Conservation (phyloP, 2,797 vertebrate genomes). For the Gastrophryne carolinensis region DNA sequence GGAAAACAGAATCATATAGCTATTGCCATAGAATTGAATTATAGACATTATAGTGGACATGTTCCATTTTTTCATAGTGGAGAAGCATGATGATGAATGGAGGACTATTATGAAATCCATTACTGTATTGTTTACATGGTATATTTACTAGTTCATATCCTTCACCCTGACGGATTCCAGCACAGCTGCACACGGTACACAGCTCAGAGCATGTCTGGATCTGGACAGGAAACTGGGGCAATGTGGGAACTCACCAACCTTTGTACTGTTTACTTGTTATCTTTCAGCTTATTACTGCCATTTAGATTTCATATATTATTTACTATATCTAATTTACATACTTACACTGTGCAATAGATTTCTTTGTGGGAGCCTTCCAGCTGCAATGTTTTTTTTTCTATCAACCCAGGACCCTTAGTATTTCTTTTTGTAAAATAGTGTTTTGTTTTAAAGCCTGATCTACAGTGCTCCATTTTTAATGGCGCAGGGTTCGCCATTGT, state of each 20-base stretch:
- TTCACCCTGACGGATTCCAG: neutral
- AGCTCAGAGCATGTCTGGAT: neutral
- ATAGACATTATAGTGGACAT: too few relatives aligned
- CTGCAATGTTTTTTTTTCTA: neutral
- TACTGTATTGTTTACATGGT: neutral
- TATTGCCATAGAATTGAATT: too few relatives aligned
- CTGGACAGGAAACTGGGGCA: conserved; percentile 3
- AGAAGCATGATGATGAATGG: neutral
- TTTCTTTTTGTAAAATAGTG: too few relatives aligned
- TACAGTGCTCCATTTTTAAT: too few relatives aligned
- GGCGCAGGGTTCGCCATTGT: too few relatives aligned
- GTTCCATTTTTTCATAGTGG: too few relatives aligned
- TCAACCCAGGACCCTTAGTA: neutral
- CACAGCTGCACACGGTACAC: neutral
- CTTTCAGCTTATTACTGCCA: neutral
- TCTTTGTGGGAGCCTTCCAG: neutral
- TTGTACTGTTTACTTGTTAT: conserved; percentile 13
- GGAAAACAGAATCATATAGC: too few relatives aligned
- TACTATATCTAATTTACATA: neutral
- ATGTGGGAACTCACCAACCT: conserved; percentile 16
- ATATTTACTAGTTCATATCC: neutral
- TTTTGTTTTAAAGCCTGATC: too few relatives aligned
- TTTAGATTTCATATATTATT: too few relatives aligned
- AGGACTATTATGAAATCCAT: neutral
- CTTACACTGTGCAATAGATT: neutral